Conservation (phyloP, 2,113 vertebrate species). For the Pagrus major region DNA sequence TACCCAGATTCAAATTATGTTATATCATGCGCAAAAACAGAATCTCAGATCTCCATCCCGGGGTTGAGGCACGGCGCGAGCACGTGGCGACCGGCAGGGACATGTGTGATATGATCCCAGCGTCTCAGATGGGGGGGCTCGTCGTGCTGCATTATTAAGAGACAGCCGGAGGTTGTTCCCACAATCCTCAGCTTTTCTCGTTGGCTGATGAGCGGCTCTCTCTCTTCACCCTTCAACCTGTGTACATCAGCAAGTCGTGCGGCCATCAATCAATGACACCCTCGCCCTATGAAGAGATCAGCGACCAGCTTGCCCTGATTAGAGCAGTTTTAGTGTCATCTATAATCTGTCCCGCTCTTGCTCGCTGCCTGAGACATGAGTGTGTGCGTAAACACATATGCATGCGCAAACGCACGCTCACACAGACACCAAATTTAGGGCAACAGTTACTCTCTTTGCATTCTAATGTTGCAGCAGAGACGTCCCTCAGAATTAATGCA, state of each 20-base stretch:
- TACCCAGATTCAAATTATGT: conserved; percentile 36
- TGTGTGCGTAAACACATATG: conserved; percentile 3
- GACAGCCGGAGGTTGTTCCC: conserved; percentile 54
- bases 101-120: conserved; percentile 34
- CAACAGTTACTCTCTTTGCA: conserved; percentile 59
- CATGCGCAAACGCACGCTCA: conserved; percentile 1
- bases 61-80: neutral
- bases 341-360: conserved; percentile 33
- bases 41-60: conserved; percentile 26
- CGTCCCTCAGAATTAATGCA: conserved; percentile 61
- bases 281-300: conserved; percentile 67
- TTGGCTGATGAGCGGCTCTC: conserved; percentile 39
- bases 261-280: conserved; percentile 73
- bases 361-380: conserved; percentile 5
- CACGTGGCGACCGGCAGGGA: conserved; percentile 15
- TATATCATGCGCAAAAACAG: conserved; percentile 37
- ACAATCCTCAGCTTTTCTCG: conserved; percentile 40
- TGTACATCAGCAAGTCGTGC: conserved; percentile 62
- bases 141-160: conserved; percentile 40
- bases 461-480: conserved; percentile 60
- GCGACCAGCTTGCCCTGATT: conserved; percentile 75
- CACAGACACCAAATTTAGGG: conserved; percentile 64
- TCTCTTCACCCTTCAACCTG: conserved; percentile 59
- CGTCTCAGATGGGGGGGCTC: conserved; percentile 28
- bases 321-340: conserved; percentile 67